Percentiles rank a stretch among this genome's conserved stretches.
Evolutionary conservation across 1,140 invertebrate genomes (phyloP).

Genomic region (Tribolium castaneum): DNA sequence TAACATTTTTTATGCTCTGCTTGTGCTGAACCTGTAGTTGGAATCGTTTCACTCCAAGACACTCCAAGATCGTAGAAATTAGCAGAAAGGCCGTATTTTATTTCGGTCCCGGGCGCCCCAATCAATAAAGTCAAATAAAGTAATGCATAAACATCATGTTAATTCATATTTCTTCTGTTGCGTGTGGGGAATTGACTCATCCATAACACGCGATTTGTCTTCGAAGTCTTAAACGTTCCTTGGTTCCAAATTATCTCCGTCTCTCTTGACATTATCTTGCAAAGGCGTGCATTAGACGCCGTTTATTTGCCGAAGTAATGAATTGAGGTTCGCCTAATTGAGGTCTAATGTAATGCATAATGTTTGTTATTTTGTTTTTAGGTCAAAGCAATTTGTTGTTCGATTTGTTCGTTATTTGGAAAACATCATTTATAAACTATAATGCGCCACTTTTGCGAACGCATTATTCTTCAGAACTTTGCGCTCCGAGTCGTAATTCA

Average conservation of each 20-base stretch:
- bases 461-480: not conserved
- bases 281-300: not conserved
- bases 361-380: conserved; percentile 22
- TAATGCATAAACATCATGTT: conserved; percentile 34
- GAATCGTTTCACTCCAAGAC: conserved; percentile 9
- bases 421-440: not conserved
- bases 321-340: conserved; percentile 2
- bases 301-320: conserved; percentile 1
- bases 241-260: conserved; percentile 10
- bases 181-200: conserved; percentile 28
- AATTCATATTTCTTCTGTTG: conserved; percentile 38
- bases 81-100: not conserved
- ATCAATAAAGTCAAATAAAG: conserved; percentile 20
- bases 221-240: conserved; percentile 33
- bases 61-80: not conserved
- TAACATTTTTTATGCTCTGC: conserved; percentile 31
- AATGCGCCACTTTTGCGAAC: not conserved
- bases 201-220: conserved; percentile 37
- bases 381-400: conserved; percentile 6
- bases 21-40: conserved; percentile 7
- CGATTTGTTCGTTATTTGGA: not conserved
- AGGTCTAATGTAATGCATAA: conserved; percentile 25
- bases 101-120: not conserved
- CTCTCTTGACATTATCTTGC: conserved; percentile 21
- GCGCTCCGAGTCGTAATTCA: not conserved